Base-by-base conservation (phyloP, 1,140 invertebrate species). In the Cephus cinctus region DNA sequence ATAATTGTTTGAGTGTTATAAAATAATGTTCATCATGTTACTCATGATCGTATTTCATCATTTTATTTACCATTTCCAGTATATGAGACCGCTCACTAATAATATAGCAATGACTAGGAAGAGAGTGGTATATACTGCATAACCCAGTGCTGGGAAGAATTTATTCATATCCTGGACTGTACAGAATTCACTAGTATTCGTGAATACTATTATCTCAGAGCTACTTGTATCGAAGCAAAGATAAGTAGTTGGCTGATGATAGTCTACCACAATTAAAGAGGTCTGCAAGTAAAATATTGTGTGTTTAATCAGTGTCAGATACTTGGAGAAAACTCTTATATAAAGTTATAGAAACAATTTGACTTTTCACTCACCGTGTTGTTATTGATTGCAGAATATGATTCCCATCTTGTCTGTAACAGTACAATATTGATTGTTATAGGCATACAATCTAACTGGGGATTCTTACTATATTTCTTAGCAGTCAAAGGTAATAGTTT, bases 21-120 rank as follows among this genome's bases (percentile, higher is more conserved):
- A 8, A 36, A 36, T 52, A 27, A 51, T 50, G 2, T 22, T 48
- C 6, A 48, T 6, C 4, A 20, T 4, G 11, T 4, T 5, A 34
- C 14, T 30, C 25, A 16, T 16, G 35, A 12, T 35, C 6, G 8
- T 34, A 45, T 4, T 16, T 8, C 15, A 47, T 12, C 20, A 36
- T 15, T 36, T 2, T 15, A 36, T 36, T 8, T 36, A 36, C 36
- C 77, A 75, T 51, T 78, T 78, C 18, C 77, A 75, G 39, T 73
- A 65, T 23, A 74, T 69, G 0, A 78, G 45, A 14, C 71, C 68
- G 9, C 56, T 50, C 9, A 65, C 11, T 19, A 71, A 50, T 2
- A 65, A 57, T 0, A 69, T 15, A 2, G 72, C 32, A 1, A 64
- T 9, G 2, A 67, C 69, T 6, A 78, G 12, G 4, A 74, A 25